A percentile compares a stretch with the other conserved stretches of the same genome.
These are phyloP conservation scores for Tiliacea aurago DNA, from an alignment of 2,888 invertebrate species.

Conservation along the genomic window DNA sequence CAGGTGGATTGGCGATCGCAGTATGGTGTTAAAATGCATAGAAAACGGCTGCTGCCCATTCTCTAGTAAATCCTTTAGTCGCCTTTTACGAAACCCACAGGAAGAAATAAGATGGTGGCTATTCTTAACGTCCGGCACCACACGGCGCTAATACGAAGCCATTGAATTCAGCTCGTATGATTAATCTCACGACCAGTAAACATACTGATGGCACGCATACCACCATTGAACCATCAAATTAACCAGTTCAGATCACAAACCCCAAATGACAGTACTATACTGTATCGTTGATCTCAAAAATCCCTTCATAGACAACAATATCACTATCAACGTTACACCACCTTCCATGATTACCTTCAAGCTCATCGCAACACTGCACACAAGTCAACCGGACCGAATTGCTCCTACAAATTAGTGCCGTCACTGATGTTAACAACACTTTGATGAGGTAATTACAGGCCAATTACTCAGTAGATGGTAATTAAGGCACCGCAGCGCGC, in stretches of 20 bases:
- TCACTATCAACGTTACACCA: constrained; percentile 2
- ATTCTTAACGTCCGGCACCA: no score
- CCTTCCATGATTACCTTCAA: constrained; percentile 17
- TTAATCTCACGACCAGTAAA: background rate
- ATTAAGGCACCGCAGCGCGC: constrained; percentile 61
- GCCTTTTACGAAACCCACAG: no score
- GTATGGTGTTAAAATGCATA: no score
- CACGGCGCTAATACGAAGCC: no score
- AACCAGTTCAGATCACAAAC: background rate
- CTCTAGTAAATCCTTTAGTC: no score
- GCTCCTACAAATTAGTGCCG: constrained; percentile 55
- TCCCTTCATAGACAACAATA: background rate
- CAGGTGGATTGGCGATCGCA: no score
- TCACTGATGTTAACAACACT: constrained; percentile 64
- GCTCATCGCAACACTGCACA: constrained; percentile 42
- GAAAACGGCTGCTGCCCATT: no score
- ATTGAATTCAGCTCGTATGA: no score
- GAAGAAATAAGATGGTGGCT: no score
- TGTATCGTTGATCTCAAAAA: constrained; percentile 11
- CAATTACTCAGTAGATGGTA: constrained; percentile 67
- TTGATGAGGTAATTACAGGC: constrained; percentile 69
- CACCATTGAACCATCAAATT: background rate
- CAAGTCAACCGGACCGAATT: constrained; percentile 38
- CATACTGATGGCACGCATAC: background rate
- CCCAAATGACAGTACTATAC: background rate